phyloP scores from a whole-genome alignment of 2,888 invertebrate genomes.

The Mechanitis mazaeus region DNA sequence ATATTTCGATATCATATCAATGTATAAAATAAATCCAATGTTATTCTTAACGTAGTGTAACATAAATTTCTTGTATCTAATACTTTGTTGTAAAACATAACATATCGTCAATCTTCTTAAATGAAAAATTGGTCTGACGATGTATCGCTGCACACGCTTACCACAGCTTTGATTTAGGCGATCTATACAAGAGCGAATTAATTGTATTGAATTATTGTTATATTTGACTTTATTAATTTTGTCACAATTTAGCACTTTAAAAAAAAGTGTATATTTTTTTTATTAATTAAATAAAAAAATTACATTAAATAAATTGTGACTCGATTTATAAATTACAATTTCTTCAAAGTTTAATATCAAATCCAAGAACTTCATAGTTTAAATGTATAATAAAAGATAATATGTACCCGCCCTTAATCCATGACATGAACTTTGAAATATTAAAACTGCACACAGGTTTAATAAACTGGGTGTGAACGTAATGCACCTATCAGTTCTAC shows the following conservation, averaged over 20 bases:
- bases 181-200: slow-evolving; percentile 2
- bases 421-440: slow-evolving; percentile 21
- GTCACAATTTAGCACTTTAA: no score
- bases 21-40: slow-evolving; percentile 5
- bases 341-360: no score
- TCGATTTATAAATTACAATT: no score
- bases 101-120: slow-evolving; percentile 22
- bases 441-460: slow-evolving; percentile 30
- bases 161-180: slow-evolving; percentile 11
- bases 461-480: slow-evolving; percentile 38
- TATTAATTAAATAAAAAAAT: no score
- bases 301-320: no score
- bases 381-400: background rate
- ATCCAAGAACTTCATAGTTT: background rate
- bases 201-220: background rate
- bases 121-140: slow-evolving; percentile 23
- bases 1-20: no score
- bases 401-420: slow-evolving; percentile 15
- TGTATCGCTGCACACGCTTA: slow-evolving; percentile 20
- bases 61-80: slow-evolving; percentile 18
- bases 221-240: no score
- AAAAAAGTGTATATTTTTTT: no score
- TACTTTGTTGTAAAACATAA: slow-evolving; percentile 17
- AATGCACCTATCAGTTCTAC: slow-evolving; percentile 59
- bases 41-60: slow-evolving; percentile 11